A percentile compares a stretch with the other conserved stretches of the same genome.
Conservation (phyloP, 2,797 vertebrate genomes). For the Xyrichtys novacula region DNA sequence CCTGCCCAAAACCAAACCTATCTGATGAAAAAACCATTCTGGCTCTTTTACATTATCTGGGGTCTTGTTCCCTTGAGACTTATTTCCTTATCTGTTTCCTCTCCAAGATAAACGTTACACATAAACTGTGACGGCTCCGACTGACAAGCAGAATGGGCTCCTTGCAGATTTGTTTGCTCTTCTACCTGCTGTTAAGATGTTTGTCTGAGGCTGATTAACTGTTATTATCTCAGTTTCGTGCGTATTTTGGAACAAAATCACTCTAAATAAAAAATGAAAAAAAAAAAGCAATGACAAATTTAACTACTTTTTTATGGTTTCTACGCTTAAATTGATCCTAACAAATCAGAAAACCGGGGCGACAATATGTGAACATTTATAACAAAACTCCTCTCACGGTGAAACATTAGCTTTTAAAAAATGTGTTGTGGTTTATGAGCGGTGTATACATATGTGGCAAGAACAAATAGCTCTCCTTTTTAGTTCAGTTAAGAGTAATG, state of each 20-base stretch:
- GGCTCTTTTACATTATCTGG: constrained; percentile 55
- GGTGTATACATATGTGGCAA: constrained; percentile 35
- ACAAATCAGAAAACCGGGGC: constrained; percentile 41
- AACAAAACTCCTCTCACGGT: constrained; percentile 16
- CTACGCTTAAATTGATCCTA: constrained; percentile 41
- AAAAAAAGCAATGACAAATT: constrained; percentile 23
- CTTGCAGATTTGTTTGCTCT: constrained; percentile 36
- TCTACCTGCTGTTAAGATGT: constrained; percentile 40
- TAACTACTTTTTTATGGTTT: constrained; percentile 35
- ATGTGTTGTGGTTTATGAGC: constrained; percentile 34
- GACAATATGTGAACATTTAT: constrained; percentile 22
- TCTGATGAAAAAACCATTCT: constrained; percentile 56
- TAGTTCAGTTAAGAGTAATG: constrained; percentile 60
- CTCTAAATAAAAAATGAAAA: no score
- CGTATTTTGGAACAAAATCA: constrained; percentile 10
- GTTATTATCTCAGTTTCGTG: constrained; percentile 19
- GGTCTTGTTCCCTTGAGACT: constrained; percentile 45
- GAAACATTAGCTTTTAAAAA: constrained; percentile 11
- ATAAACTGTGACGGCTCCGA: constrained; percentile 59
- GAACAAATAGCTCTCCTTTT: constrained; percentile 48
- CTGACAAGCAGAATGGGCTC: constrained; percentile 57
- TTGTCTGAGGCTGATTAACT: constrained; percentile 47
- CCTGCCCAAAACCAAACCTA: constrained; percentile 68
- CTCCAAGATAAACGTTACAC: constrained; percentile 63
- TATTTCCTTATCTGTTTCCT: constrained; percentile 71